These are phyloP conservation scores for Paelopatides confundens DNA, from an alignment of 53 echinoderm and acorn worm species.

Conservation along the genomic window DNA sequence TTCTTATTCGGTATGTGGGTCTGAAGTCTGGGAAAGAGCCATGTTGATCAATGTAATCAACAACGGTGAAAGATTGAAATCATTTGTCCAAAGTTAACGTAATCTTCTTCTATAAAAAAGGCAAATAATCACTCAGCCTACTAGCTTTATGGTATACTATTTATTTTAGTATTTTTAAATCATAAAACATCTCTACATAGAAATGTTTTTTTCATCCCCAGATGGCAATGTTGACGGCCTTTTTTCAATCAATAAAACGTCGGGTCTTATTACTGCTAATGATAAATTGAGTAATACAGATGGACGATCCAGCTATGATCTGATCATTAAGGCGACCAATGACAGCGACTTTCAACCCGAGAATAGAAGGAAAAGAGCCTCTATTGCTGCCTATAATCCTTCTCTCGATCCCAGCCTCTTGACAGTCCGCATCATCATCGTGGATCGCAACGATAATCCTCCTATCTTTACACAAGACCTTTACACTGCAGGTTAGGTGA, in stretches of 20 bases:
- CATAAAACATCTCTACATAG: too few relatives aligned
- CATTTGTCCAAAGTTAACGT: too few relatives aligned
- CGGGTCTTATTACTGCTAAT: conserved; percentile 51
- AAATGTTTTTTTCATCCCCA: conserved; percentile 42
- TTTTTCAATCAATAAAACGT: conserved; percentile 56
- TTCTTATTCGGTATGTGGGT: too few relatives aligned
- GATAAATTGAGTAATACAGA: conserved; percentile 54
- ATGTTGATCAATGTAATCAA: too few relatives aligned
- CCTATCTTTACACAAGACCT: conserved; percentile 50
- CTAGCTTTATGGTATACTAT: too few relatives aligned
- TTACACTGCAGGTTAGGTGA: conserved; percentile 76
- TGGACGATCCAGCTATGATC: not conserved
- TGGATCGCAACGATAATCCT: conserved; percentile 68
- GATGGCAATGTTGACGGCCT: conserved; percentile 67
- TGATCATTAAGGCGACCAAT: conserved; percentile 70
- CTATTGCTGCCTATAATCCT: not conserved
- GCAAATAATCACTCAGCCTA: too few relatives aligned
- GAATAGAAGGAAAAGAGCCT: not conserved
- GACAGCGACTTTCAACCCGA: conserved; percentile 46
- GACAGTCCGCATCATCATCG: conserved; percentile 52
- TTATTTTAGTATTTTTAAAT: too few relatives aligned
- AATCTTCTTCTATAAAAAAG: too few relatives aligned
- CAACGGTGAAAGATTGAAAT: too few relatives aligned
- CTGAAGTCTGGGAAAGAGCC: too few relatives aligned
- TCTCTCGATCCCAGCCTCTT: not conserved